Conservation (phyloP, 2,797 vertebrate genomes). For the Pangasius sanitwongsei region DNA sequence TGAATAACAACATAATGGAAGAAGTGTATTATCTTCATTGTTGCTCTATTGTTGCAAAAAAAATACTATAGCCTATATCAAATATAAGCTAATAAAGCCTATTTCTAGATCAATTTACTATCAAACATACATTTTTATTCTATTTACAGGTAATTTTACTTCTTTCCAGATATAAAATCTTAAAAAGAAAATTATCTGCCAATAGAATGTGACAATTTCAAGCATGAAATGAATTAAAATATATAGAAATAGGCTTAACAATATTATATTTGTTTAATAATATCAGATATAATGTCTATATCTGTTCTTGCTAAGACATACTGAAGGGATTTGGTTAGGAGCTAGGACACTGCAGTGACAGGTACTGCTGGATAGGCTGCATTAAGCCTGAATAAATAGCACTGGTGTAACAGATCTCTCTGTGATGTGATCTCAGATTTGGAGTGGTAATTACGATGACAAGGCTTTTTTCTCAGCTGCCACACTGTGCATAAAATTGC, state of each 20-base stretch:
- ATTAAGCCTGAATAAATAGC: neutral
- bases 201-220: neutral
- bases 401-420: neutral
- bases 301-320: neutral
- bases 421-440: neutral
- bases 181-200: neutral
- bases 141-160: neutral
- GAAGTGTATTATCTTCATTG: neutral
- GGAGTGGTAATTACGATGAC: neutral
- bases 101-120: neutral
- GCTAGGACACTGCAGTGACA: neutral
- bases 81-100: neutral
- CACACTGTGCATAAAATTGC: neutral
- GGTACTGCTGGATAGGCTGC: neutral
- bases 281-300: too few species aligned
- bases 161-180: neutral
- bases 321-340: neutral
- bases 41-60: neutral
- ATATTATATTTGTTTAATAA: neutral
- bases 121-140: neutral
- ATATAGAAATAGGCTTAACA: too few species aligned
- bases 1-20: neutral
- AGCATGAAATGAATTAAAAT: too few species aligned
- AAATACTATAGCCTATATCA: neutral
- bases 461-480: neutral